A percentile compares a stretch with the other conserved stretches of the same genome.
Evolutionary conservation across 2,113 vertebrate genomes (phyloP).

Genomic region (Elephantulus edwardii): DNA sequence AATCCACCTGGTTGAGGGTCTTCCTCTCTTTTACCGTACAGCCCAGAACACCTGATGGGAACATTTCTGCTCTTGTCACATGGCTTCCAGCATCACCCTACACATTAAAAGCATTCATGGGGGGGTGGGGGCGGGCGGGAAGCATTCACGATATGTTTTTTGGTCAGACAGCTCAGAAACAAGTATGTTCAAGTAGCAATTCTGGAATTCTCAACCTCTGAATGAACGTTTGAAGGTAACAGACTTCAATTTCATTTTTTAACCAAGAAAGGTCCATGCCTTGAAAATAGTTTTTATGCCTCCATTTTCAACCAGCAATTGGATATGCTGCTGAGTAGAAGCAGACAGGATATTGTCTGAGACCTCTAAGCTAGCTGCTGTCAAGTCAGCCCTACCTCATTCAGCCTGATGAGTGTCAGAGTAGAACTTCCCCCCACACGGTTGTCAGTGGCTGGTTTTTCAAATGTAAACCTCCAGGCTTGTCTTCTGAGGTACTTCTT

Average conservation of each 20-base stretch:
- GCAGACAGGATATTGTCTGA: neutral
- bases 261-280: neutral
- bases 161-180: neutral
- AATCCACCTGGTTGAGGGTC: too few relatives aligned
- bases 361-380: neutral
- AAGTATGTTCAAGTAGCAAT: neutral
- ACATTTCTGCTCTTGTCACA: neutral
- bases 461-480: neutral
- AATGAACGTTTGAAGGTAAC: neutral
- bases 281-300: neutral
- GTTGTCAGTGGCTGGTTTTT: neutral
- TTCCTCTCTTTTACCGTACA: too few relatives aligned
- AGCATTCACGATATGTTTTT: too few relatives aligned
- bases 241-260: neutral
- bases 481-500: neutral
- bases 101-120: neutral
- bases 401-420: neutral
- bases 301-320: neutral
- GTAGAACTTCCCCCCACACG: neutral
- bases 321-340: neutral
- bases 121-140: too few relatives aligned
- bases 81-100: neutral
- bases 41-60: neutral
- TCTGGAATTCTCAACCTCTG: neutral
- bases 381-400: neutral